A percentile compares a stretch with the other conserved stretches of the same genome.
These are phyloP conservation scores for Schizopygopsis malacanthus DNA, from an alignment of 2,797 vertebrate species.

Conservation along the genomic window DNA sequence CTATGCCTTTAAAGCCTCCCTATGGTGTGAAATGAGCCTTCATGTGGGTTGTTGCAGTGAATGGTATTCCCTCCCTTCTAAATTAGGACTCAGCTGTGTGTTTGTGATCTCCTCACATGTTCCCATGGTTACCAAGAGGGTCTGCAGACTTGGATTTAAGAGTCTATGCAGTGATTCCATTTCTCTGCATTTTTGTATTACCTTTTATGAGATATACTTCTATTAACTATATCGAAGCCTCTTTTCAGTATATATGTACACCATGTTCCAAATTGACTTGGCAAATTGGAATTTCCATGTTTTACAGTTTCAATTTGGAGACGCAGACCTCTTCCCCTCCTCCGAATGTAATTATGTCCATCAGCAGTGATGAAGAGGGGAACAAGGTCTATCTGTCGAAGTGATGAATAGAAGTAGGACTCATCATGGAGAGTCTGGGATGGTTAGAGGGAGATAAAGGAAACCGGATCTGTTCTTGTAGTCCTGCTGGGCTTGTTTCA, in stretches of 20 bases:
- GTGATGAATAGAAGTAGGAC: conserved; percentile 42
- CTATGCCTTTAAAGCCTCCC: background rate
- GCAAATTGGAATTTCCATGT: conserved; percentile 11
- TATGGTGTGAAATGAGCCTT: conserved; percentile 13
- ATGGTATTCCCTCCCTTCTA: conserved; percentile 40
- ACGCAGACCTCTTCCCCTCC: background rate
- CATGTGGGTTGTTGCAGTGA: conserved; percentile 21
- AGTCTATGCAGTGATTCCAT: conserved; percentile 13
- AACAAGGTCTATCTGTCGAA: conserved; percentile 23
- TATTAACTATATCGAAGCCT: background rate
- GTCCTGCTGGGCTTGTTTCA: conserved; percentile 10
- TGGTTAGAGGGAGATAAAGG: conserved; percentile 15
- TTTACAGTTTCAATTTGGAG: conserved; percentile 23
- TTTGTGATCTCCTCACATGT: conserved; percentile 56
- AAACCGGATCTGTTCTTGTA: background rate
- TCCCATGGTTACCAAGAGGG: conserved; percentile 64
- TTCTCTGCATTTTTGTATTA: background rate
- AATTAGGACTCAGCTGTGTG: conserved; percentile 39
- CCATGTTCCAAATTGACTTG: background rate
- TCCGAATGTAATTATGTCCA: conserved; percentile 20
- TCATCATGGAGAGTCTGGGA: conserved; percentile 21
- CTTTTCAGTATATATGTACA: background rate
- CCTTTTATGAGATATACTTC: background rate
- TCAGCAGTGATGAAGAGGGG: conserved; percentile 23
- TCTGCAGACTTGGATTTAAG: conserved; percentile 10